Base-by-base conservation (phyloP, 2,888 invertebrate species). In the Eulithis testata region DNA sequence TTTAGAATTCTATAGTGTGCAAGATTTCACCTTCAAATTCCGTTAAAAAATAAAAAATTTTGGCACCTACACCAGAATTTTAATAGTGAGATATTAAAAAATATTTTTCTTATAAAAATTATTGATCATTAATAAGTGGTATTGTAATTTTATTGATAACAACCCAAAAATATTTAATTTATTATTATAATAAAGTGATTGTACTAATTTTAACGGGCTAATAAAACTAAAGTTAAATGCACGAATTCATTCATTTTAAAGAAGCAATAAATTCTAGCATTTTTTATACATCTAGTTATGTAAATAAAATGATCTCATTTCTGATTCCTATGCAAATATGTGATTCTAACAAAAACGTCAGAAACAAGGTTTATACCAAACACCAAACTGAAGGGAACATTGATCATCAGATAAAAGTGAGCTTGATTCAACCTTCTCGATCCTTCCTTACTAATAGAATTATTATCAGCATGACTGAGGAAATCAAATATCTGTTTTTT, bases 261-360 rank as follows among this genome's bases (percentile, higher is more conserved):
- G 43, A 21, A 50, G 58, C n/a, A 51, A 62, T 60, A 68, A 71
- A 65, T 69, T 58, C 63, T 63, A 59, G 43, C 56, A 53, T 27
- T 8, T 62, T 50, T 63, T 59, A 62, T 55, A 66, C 53, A 65
- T 70, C 63, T 45, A 56, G 68, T 71, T 71, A 73, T 73, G 71
- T 53, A 67, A 74, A 74, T 72, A 56, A 44, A 54, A 67, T 74
- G 72, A 70, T 74, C 71, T 75, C 73, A 72, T 73, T 71, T 71
- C 52, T 49, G 56, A 66, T 69, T 68, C 36, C 21, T 57, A 70
- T 71, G 70, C 69, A 67, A 73, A 70, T 69, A 60, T 52, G 53
- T 63, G 50, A 66, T 73, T 73, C 68, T 73, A 68, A 69, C 68
- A 74, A 71, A 73, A 66, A 73, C 69, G 66, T 71, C 68, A 70